Evolutionary conservation across 2,113 vertebrate species (phyloP), one percentile per base, ranked within the genome.

Genomic region (Toxotes jaculatrix): DNA sequence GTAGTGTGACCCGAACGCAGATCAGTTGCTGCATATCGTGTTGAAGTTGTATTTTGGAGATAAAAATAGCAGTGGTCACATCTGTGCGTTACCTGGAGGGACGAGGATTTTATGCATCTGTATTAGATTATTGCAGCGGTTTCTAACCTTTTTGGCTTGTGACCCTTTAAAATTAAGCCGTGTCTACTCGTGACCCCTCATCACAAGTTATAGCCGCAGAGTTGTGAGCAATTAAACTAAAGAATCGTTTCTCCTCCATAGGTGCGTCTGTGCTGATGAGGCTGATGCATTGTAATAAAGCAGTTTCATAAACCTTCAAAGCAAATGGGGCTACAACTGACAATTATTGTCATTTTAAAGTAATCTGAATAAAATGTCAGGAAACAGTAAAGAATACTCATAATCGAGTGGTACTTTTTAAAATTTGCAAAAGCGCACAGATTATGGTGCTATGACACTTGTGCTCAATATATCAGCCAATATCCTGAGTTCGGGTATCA

Each of bases 1-100:
- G 32, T 21, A n/a, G 77, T 42, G 23, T 55, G 66, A 83, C 59
- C 59, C 32, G n/a, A 11, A 47, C 56, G 31, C 53, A 53, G 42
- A 38, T 69, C 11, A 63, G 45, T 45, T 19, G 32, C 31, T 42
- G 51, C 53, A 56, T 47, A 43, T 23, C 36, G 49, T 51, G 34
- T 40, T 27, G 13, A 19, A 19, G 71, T 14, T 17, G 49, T 4
- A 45, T 23, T 42, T 40, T 62, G 43, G 16, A 40, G 43, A 31
- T 36, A 32, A 74, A 61, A 62, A 21, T 59, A 21, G 40, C 60
- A 27, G 13, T 11, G 7, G 34, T 4, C 43, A 42, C 4, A 27
- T 62, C 4, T 23, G 62, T 27, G 36, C 7, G 31, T 27, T 36
- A 75, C 27, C 17, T 8, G 21, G 0, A 12, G 13, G 66, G 14